Evolutionary conservation across 2,888 invertebrate genomes (phyloP), one percentile per base, ranked within the genome.

Genomic region (Masnerella sp.): DNA sequence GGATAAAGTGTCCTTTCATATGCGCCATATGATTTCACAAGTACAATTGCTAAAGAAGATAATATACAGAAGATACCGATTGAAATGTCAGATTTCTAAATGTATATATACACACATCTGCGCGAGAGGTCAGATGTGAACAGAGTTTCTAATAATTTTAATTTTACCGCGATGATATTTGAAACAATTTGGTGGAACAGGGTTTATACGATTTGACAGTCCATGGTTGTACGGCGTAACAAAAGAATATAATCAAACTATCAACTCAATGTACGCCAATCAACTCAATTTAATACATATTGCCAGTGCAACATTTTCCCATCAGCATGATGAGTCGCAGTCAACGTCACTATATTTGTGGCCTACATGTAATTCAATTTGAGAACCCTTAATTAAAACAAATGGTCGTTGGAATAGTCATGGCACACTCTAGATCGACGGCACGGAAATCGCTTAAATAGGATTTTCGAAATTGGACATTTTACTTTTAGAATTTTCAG

Each of bases 41-140:
- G 45, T 47, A 56, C 49, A 56, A 67, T 56, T 12, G 56, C 40
- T 20, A 20, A 32, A n/a, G 32, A 61, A 34, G 14, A 58, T 43
- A 51, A 51, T 42, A n/a, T 5, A 20, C 7, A 49, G 42, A 42
- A 56, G 47, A 56, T 42, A 40, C 28, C 17, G 14, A 45, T 38
- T 28, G 45, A 65, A 54, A 54, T 45, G 54, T 65, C 64, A 54
- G 28, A 45, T 65, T 45, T 54, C 54, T 65, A 65, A 45, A 64
- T n/a, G 17, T 45, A 64, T 36, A 20, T 43, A 22, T 36, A 36
- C n/a, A n/a, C n/a, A n/a, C n/a, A n/a, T n/a, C n/a, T n/a, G n/a
- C 4, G 14, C 11, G 17, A 15, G 28, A 28, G 18, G 47, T 59
- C 34, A 32, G 34, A 32, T 43, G 43, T 45, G 43, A 54, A 34